Conservation (phyloP, 2,797 vertebrate species). For the Monodelphis domestica region DNA sequence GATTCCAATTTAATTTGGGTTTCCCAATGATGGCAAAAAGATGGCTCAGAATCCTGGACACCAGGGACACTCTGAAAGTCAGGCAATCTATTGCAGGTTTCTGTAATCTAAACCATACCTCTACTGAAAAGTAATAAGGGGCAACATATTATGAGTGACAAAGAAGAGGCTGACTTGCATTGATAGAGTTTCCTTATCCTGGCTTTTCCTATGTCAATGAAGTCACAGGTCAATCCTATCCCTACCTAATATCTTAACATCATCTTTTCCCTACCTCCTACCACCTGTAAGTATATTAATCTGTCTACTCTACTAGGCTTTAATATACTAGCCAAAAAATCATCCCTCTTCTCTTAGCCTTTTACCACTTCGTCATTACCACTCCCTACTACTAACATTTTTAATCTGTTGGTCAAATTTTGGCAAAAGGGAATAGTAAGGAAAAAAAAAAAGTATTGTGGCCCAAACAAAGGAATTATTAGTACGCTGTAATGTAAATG, state of each 20-base stretch:
- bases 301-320: no score
- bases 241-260: neutral
- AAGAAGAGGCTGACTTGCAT: neutral
- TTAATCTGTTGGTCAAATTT: no score
- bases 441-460: no score
- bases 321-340: no score
- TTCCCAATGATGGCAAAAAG: constrained; percentile 58
- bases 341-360: no score
- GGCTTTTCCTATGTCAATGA: neutral
- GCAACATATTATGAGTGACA: neutral
- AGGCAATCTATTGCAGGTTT: neutral
- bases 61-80: neutral
- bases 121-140: neutral
- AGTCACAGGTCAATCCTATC: neutral
- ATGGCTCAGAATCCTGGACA: neutral
- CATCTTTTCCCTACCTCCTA: neutral
- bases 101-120: neutral
- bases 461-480: no score
- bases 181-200: no score
- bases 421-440: no score
- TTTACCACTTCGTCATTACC: no score
- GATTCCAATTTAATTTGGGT: constrained; percentile 38
- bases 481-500: no score
- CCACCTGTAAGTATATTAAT: neutral
- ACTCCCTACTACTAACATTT: no score